Evolutionary conservation across 2,113 vertebrate genomes (phyloP).

Genomic region (Parus major): DNA sequence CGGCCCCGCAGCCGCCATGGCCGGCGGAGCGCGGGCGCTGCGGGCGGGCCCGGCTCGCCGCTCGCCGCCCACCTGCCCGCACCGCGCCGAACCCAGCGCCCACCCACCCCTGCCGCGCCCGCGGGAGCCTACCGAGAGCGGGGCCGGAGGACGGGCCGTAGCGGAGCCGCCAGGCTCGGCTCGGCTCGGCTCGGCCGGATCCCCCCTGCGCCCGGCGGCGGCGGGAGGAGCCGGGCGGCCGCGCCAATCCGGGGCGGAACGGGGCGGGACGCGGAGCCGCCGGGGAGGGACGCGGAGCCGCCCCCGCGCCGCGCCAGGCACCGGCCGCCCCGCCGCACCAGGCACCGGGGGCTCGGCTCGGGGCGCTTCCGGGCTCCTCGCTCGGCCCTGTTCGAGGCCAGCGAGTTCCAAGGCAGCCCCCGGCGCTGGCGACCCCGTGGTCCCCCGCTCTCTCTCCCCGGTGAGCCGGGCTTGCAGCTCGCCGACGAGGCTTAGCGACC

Average conservation of each 20-base stretch:
- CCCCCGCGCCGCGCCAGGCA: background rate
- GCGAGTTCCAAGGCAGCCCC: background rate
- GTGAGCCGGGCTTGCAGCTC: background rate
- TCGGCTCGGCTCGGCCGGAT: no score
- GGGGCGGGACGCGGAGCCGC: background rate
- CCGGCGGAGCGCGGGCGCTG: background rate
- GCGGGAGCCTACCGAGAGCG: no score
- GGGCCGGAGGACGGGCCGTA: no score
- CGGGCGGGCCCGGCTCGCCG: background rate
- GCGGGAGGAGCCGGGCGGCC: background rate
- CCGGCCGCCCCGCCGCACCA: background rate
- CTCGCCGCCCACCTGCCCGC: no score
- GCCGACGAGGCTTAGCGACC: rapidly evolving
- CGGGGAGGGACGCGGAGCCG: background rate
- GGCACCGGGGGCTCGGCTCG: background rate
- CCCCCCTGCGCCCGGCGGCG: no score
- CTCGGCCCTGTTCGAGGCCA: background rate
- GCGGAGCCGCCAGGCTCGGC: no score
- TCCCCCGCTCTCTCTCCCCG: background rate
- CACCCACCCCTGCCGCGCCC: no score
- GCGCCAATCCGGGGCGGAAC: background rate
- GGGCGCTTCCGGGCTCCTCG: background rate
- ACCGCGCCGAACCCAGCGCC: no score
- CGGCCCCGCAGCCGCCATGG: slow-evolving; percentile 16
- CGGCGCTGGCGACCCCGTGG: background rate